Evolutionary conservation across 2,888 invertebrate species (phyloP).

Genomic region (Tachina grossa): DNA sequence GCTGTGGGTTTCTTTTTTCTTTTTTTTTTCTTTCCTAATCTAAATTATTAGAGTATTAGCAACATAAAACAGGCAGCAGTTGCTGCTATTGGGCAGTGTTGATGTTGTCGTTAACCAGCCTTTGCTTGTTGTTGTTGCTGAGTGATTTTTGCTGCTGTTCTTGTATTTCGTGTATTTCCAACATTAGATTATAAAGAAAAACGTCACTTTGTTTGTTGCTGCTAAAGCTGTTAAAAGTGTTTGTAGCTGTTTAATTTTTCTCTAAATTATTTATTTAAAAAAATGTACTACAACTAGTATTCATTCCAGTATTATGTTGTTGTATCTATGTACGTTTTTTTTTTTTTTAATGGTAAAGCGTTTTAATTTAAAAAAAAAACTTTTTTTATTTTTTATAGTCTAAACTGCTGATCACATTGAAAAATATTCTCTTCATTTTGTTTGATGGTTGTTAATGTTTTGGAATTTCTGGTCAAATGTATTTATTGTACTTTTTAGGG

Average conservation of each 20-base stretch:
- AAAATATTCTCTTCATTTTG: slow-evolving; percentile 68
- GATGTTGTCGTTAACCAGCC: slow-evolving; percentile 50
- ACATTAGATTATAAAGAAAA: slow-evolving; percentile 28
- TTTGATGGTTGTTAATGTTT: neutral
- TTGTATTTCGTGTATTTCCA: slow-evolving; percentile 7
- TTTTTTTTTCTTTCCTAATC: slow-evolving; percentile 16
- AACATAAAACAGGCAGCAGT: slow-evolving; percentile 40
- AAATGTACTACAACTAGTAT: too few relatives aligned
- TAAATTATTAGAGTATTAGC: slow-evolving; percentile 47
- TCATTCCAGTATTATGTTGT: neutral
- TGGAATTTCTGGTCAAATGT: slow-evolving; percentile 49
- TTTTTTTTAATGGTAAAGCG: slow-evolving; percentile 35
- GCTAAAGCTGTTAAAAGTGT: slow-evolving; percentile 41
- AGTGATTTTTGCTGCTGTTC: slow-evolving; percentile 30
- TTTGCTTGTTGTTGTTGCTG: neutral
- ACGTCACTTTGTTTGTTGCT: slow-evolving; percentile 21
- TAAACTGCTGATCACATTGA: slow-evolving; percentile 52
- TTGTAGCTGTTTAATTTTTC: slow-evolving; percentile 35
- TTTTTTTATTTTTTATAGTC: slow-evolving; percentile 10
- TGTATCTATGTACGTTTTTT: neutral
- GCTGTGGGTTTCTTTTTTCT: slow-evolving; percentile 21
- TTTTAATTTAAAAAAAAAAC: slow-evolving; percentile 27
- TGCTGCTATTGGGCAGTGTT: slow-evolving; percentile 27
- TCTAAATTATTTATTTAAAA: slow-evolving; percentile 45
- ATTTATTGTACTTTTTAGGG: slow-evolving; percentile 10